These are phyloP conservation scores for Drosophila truncata DNA, from an alignment of 1,140 invertebrate species.

Conservation along the genomic window DNA sequence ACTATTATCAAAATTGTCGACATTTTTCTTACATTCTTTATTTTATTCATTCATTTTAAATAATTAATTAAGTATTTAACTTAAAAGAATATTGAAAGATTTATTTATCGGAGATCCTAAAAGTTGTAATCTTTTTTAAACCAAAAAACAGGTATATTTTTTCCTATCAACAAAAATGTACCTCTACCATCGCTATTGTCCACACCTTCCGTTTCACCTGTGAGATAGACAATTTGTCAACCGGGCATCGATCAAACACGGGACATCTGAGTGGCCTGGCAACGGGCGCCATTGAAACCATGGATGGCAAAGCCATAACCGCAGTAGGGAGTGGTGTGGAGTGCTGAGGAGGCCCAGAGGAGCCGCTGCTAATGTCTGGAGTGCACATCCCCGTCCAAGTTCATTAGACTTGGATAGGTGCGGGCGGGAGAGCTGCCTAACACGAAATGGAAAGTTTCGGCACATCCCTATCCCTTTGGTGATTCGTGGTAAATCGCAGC, in stretches of 20 bases:
- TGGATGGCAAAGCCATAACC: slow-evolving; percentile 61
- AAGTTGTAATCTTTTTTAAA: neutral
- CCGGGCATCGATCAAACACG: slow-evolving; percentile 75
- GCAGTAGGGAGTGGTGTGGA: slow-evolving; percentile 43
- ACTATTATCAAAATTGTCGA: too few species aligned
- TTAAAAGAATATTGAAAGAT: too few species aligned
- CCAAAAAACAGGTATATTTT: neutral
- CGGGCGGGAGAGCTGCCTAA: slow-evolving; percentile 32
- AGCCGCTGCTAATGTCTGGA: slow-evolving; percentile 45
- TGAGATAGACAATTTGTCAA: slow-evolving; percentile 72
- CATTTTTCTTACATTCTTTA: too few species aligned
- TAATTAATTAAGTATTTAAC: too few species aligned
- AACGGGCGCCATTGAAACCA: slow-evolving; percentile 65
- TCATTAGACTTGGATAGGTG: slow-evolving; percentile 77
- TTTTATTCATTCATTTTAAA: too few species aligned
- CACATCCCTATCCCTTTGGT: slow-evolving; percentile 10
- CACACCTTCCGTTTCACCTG: slow-evolving; percentile 2
- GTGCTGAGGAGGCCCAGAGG: slow-evolving; percentile 23
- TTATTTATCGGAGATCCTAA: too few species aligned
- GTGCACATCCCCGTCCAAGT: slow-evolving; percentile 70
- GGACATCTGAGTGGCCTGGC: slow-evolving; percentile 53
- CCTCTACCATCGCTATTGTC: slow-evolving; percentile 3
- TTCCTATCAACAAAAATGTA: neutral
- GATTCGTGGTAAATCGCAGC: slow-evolving; percentile 59
- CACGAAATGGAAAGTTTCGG: slow-evolving; percentile 79